Base-by-base conservation (phyloP, 2,888 invertebrate species). In the Melipona beecheii region DNA sequence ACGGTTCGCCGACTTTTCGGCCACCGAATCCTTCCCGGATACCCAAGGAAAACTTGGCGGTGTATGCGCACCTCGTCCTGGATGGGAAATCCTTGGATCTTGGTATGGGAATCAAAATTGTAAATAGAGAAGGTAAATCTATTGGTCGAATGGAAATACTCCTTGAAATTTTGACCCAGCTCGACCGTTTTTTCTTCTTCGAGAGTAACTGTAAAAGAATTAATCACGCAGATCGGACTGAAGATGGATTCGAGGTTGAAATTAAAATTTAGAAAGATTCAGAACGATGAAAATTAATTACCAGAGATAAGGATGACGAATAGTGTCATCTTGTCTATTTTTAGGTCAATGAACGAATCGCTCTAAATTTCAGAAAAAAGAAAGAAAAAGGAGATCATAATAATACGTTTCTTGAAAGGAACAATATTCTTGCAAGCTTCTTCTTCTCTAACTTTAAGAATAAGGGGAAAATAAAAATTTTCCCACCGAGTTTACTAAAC, bases 1-100 rank as follows among this genome's bases (percentile, higher is more conserved):
- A 79, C 79, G 64, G 73, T 79, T 76, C 79, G 68, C 19, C 66
- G 77, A 83, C 75, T 81, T 71, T 75, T 75, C 65, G 75, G 76
- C n/a, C 56, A 54, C 65, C 9, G 70, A 70, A 60, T 66, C 54
- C 49, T 17, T 36, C 24, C 21, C 36, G 52, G 31, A 24, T 62
- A 15, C 17, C 49, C 15, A 36, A 56, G 54, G 36, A 68, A 62
- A 71, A 49, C n/a, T 17, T 24, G 15, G 15, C 56, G 56, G n/a
- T 24, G 24, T 58, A 64, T 27, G 43, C 49, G 21, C 21, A 9
- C 69, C 43, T 17, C n/a, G 56, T 36, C 52, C 17, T 15, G 43
- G 15, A 24, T 43, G 52, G 24, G 31, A 64, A 54, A 52, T 49
- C 19, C 64, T 49, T 65, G 24, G 24, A 56, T 58, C 43, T 13